A percentile compares a stretch with the other conserved stretches of the same genome.
Evolutionary conservation across 1,140 invertebrate species (phyloP).

Genomic region (Pinna nobilis): DNA sequence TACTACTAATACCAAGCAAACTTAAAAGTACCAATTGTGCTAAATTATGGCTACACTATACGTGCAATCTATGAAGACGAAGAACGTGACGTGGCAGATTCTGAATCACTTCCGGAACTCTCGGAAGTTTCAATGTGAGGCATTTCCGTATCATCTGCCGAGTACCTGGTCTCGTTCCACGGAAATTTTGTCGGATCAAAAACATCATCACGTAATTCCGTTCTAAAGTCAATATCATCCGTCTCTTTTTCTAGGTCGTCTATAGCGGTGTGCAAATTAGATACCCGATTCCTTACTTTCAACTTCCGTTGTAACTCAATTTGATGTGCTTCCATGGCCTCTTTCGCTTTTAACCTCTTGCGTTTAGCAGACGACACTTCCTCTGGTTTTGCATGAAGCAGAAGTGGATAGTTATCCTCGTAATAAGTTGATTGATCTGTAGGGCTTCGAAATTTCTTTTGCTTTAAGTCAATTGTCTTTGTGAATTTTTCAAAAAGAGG

Average conservation of each 20-base stretch:
- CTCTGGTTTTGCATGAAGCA: constrained; percentile 27
- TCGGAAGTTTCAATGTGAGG: too few species aligned
- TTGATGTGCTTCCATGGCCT: constrained; percentile 3
- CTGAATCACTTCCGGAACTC: too few species aligned
- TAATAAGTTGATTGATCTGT: constrained; percentile 31
- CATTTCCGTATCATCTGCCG: too few species aligned
- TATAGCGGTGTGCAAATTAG: background rate
- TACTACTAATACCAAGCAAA: too few species aligned
- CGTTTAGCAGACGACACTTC: constrained; percentile 10
- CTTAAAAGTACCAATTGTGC: too few species aligned
- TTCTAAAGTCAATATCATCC: constrained; percentile 5
- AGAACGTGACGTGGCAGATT: too few species aligned
- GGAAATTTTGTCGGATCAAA: constrained; percentile 12
- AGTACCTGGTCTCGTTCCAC: too few species aligned
- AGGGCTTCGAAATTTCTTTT: constrained; percentile 16
- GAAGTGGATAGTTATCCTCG: constrained; percentile 19
- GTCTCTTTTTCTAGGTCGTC: constrained; percentile 24
- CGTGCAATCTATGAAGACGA: too few species aligned
- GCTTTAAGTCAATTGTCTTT: constrained; percentile 18
- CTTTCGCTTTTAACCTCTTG: background rate
- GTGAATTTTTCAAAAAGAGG: constrained; percentile 3
- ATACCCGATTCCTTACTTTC: background rate
- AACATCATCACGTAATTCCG: constrained; percentile 4
- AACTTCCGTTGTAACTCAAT: constrained; percentile 1
- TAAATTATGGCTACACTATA: too few species aligned